Evolutionary conservation across 2,797 vertebrate species (phyloP).

Genomic region (Morus bassanus): DNA sequence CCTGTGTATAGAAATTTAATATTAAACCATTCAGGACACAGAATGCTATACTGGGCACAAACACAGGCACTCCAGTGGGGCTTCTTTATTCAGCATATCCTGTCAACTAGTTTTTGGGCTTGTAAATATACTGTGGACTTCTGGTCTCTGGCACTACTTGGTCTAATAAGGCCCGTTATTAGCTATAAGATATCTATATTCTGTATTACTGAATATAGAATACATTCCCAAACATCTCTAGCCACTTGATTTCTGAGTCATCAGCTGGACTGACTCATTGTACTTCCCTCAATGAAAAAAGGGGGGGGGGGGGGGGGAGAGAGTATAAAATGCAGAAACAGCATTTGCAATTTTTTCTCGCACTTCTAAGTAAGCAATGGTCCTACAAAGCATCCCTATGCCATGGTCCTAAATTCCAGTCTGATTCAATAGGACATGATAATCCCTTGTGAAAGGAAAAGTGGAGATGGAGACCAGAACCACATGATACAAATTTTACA

Average conservation of each 20-base stretch:
- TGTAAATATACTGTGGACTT: neutral
- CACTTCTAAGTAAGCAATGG: neutral
- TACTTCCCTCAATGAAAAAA: neutral
- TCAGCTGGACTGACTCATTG: neutral
- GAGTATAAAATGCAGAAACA: neutral
- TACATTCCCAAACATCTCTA: neutral
- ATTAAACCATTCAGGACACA: neutral
- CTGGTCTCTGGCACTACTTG: neutral
- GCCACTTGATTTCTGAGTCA: neutral
- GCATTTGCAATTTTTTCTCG: neutral
- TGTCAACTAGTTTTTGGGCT: neutral
- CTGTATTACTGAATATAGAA: neutral
- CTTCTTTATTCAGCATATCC: neutral
- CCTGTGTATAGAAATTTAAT: neutral
- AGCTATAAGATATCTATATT: neutral
- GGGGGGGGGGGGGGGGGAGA: accelerated
- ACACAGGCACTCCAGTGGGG: neutral
- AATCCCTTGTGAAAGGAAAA: neutral
- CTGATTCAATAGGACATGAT: neutral
- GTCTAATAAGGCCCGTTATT: neutral
- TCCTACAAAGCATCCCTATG: neutral
- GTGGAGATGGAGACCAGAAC: neutral
- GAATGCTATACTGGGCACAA: neutral
- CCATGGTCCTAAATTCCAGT: neutral
- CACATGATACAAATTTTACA: neutral